Percentiles rank a stretch among this genome's conserved stretches.
phyloP scores from a whole-genome alignment of 2,888 invertebrate genomes.

The Trichacis sp. region DNA sequence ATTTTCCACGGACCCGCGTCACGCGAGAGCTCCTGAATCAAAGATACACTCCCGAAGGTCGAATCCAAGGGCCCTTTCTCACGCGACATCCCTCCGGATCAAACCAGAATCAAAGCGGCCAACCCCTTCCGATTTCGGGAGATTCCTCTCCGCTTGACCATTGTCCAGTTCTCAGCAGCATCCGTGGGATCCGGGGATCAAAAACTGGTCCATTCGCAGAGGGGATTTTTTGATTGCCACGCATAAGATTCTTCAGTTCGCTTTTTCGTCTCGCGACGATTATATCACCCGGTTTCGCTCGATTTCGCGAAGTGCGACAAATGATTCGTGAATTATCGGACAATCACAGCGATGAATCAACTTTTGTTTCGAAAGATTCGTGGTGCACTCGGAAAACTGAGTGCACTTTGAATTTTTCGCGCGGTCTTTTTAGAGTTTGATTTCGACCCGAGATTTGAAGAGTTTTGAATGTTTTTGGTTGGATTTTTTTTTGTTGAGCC shows the following conservation, averaged over 20 bases:
- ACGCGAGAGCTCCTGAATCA: too few species aligned
- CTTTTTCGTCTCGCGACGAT: constrained; percentile 45
- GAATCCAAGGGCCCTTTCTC: constrained; percentile 66
- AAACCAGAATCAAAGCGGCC: constrained; percentile 65
- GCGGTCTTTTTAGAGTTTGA: too few species aligned
- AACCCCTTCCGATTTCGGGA: constrained; percentile 65
- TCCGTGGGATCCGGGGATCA: constrained; percentile 51
- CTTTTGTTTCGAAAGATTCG: neutral
- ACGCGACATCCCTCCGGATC: constrained; percentile 62
- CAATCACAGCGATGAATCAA: too few species aligned
- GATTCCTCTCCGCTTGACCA: constrained; percentile 61
- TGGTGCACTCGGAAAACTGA: neutral
- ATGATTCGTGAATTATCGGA: neutral
- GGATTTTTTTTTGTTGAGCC: neutral
- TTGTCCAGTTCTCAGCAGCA: constrained; percentile 61
- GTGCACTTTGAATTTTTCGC: neutral
- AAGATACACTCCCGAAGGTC: too few species aligned
- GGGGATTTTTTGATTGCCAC: constrained; percentile 36
- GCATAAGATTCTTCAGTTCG: constrained; percentile 28
- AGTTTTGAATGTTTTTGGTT: neutral
- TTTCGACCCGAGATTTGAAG: too few species aligned
- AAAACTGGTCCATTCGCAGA: constrained; percentile 63
- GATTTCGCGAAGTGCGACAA: neutral
- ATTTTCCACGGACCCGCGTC: constrained; percentile 8
- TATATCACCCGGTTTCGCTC: constrained; percentile 14